phyloP scores from a whole-genome alignment of 2,888 invertebrate genomes.

The Drosophila atripex region DNA sequence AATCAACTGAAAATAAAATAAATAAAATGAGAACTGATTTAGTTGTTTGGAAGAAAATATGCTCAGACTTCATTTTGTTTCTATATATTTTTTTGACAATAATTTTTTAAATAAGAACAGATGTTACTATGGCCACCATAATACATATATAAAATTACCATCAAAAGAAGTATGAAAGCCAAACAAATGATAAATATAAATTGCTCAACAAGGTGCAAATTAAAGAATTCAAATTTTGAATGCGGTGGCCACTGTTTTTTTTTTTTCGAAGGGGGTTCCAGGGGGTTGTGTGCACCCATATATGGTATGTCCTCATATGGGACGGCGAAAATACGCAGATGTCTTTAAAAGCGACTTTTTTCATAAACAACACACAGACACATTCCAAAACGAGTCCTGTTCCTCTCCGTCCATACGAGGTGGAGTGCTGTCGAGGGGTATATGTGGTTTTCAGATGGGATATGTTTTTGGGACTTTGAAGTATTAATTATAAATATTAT shows the following conservation, averaged over 20 bases:
- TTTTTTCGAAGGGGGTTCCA: conserved; percentile 7
- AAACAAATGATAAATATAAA: conserved; percentile 57
- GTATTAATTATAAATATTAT: too few relatives aligned
- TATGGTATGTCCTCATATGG: conserved; percentile 9
- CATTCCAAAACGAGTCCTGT: conserved; percentile 48
- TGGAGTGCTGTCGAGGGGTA: background rate
- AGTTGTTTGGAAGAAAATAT: background rate
- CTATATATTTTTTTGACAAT: background rate
- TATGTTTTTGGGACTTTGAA: background rate
- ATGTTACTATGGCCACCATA: conserved; percentile 29
- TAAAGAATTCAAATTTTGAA: conserved; percentile 71
- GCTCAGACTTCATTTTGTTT: background rate
- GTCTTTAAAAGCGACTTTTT: conserved; percentile 78
- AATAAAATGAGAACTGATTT: background rate
- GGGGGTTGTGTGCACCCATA: conserved; percentile 50
- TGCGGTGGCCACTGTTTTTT: conserved; percentile 51
- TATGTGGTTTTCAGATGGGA: background rate
- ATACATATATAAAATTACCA: conserved; percentile 52
- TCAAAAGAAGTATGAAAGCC: conserved; percentile 19
- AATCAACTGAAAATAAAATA: background rate
- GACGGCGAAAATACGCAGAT: conserved; percentile 77
- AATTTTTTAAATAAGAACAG: conserved; percentile 22
- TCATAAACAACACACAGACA: conserved; percentile 35
- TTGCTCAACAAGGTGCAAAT: conserved; percentile 75
- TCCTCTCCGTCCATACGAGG: conserved; percentile 33